These are phyloP conservation scores for Sisor rabdophorus DNA, from an alignment of 2,113 vertebrate genomes.

Conservation along the genomic window DNA sequence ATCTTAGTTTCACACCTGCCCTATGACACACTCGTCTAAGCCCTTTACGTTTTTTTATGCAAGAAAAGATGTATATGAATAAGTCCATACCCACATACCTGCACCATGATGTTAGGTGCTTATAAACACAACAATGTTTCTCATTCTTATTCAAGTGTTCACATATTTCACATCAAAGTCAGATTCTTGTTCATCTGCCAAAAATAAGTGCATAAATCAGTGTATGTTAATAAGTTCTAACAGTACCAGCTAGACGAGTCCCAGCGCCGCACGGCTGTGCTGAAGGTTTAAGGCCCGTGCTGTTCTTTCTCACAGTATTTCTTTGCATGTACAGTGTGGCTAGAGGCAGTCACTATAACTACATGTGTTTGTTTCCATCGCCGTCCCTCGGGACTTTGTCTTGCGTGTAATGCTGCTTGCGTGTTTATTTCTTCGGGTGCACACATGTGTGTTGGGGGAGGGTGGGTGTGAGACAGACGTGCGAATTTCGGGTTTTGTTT, in stretches of 20 bases:
- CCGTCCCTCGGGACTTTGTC: constrained; percentile 30
- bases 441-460: neutral
- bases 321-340: neutral
- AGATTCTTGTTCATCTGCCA: neutral
- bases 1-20: too few relatives aligned
- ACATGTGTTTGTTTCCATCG: constrained; percentile 48
- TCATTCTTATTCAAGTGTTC: neutral
- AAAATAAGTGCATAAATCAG: neutral
- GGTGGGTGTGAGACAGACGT: neutral
- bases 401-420: neutral
- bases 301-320: constrained; percentile 14
- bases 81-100: neutral
- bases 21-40: neutral
- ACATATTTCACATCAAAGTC: neutral
- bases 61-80: neutral
- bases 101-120: neutral
- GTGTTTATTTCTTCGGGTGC: constrained; percentile 10
- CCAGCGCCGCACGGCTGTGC: neutral
- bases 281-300: neutral
- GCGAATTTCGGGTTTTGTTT: neutral
- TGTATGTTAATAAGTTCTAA: neutral
- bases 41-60: neutral
- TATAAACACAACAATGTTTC: neutral
- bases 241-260: neutral
- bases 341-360: constrained; percentile 44